Evolutionary conservation across 2,113 vertebrate species (phyloP).

Genomic region (Alethe castanea): DNA sequence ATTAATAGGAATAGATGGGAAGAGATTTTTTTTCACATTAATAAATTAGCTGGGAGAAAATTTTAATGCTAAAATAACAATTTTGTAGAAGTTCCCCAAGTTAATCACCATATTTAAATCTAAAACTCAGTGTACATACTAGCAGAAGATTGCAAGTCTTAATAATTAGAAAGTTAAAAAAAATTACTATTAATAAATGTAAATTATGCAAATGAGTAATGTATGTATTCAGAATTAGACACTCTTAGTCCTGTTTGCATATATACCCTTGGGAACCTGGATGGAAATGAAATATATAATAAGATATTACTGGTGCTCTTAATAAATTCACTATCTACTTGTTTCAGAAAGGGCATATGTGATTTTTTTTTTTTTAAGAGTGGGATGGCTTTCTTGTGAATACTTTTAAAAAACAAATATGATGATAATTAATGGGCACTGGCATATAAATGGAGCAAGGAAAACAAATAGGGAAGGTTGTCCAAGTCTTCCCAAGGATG

Average conservation of each 20-base stretch:
- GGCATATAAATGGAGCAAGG: background rate
- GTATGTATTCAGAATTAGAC: background rate
- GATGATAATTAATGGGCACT: background rate
- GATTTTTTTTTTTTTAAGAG: rapidly evolving
- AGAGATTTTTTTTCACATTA: background rate
- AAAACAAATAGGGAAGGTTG: background rate
- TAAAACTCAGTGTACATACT: background rate
- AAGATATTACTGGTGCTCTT: background rate
- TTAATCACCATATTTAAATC: background rate
- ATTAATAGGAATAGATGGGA: background rate
- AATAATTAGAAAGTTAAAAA: background rate
- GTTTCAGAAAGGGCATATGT: background rate
- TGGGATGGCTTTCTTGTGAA: background rate
- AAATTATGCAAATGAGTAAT: background rate
- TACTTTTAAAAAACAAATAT: background rate
- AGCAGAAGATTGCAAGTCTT: background rate
- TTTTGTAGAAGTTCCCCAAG: background rate
- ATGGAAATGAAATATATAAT: background rate
- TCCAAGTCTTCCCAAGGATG: background rate
- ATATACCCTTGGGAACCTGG: background rate
- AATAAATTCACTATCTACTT: background rate
- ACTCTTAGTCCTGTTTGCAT: background rate
- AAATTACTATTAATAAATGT: background rate
- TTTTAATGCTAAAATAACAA: background rate
- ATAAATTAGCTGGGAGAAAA: background rate